Conservation (phyloP, 1,140 invertebrate genomes). For the Bursaphelenchus mucronatus region DNA sequence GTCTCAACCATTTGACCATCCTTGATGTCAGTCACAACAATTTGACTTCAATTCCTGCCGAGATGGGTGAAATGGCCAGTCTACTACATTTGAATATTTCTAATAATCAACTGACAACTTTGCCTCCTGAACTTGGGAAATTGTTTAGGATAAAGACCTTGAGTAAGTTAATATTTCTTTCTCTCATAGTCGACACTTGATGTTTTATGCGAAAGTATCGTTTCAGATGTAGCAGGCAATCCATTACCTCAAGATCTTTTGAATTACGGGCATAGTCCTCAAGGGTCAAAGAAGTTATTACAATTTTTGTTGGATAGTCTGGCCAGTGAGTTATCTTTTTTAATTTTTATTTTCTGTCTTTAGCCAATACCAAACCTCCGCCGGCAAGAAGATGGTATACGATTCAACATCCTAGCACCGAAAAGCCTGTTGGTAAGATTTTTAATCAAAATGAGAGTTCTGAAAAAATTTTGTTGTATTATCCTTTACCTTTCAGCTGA, state of each 20-base stretch:
- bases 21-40: conserved; percentile 91
- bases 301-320: conserved; percentile 76
- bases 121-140: conserved; percentile 94
- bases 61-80: conserved; percentile 39
- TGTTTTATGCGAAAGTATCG: conserved; percentile 35
- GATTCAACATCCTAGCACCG: background rate
- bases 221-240: conserved; percentile 84
- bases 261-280: conserved; percentile 81
- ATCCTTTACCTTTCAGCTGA: conserved; percentile 67
- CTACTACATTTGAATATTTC: conserved; percentile 78
- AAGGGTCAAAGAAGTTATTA: conserved; percentile 86
- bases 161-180: conserved; percentile 60
- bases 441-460: conserved; percentile 4
- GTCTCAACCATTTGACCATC: conserved; percentile 69
- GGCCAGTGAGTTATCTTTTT: conserved; percentile 40
- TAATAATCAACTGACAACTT: conserved; percentile 82
- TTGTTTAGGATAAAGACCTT: conserved; percentile 83
- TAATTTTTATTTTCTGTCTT: conserved; percentile 22
- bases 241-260: conserved; percentile 86
- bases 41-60: conserved; percentile 82
- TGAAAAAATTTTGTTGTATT: conserved; percentile 62
- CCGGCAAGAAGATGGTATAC: conserved; percentile 18
- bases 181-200: background rate
- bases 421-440: conserved; percentile 28
- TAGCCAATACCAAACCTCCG: conserved; percentile 14